These are phyloP conservation scores for Notodonta dromedarius DNA, from an alignment of 2,888 invertebrate genomes.

Conservation along the genomic window DNA sequence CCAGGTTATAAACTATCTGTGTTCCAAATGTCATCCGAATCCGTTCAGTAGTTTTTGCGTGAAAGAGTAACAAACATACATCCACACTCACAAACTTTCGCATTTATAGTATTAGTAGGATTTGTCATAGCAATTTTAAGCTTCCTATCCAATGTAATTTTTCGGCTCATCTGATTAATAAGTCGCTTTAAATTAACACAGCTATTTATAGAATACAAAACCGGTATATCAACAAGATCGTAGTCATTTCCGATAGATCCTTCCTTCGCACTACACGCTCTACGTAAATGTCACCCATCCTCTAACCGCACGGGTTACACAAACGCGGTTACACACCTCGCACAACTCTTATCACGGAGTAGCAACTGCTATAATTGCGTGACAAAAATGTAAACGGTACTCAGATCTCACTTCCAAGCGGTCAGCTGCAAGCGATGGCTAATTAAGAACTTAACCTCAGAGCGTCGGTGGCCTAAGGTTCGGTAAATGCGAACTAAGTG, in stretches of 20 bases:
- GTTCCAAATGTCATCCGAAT: too few relatives aligned
- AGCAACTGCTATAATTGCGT: constrained; percentile 36
- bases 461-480: constrained; percentile 64
- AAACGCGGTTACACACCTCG: constrained; percentile 25
- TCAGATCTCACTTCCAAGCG: constrained; percentile 70
- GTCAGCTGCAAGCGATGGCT: constrained; percentile 78
- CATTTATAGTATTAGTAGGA: too few relatives aligned
- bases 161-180: too few relatives aligned
- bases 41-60: too few relatives aligned
- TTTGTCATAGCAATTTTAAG: too few relatives aligned
- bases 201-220: constrained; percentile 17
- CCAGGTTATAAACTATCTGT: too few relatives aligned
- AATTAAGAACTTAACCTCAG: constrained; percentile 80
- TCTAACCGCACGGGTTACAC: constrained; percentile 51
- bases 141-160: too few relatives aligned
- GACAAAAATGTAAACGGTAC: constrained; percentile 29
- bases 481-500: constrained; percentile 74
- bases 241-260: constrained; percentile 46
- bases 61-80: too few relatives aligned
- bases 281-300: constrained; percentile 58
- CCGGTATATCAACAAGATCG: constrained; percentile 34
- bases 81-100: too few relatives aligned
- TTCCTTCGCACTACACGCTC: constrained; percentile 49
- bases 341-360: constrained; percentile 24
- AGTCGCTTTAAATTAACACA: too few relatives aligned